Evolutionary conservation across 2,113 vertebrate genomes (phyloP).

Genomic region (Hippocampus zosterae): DNA sequence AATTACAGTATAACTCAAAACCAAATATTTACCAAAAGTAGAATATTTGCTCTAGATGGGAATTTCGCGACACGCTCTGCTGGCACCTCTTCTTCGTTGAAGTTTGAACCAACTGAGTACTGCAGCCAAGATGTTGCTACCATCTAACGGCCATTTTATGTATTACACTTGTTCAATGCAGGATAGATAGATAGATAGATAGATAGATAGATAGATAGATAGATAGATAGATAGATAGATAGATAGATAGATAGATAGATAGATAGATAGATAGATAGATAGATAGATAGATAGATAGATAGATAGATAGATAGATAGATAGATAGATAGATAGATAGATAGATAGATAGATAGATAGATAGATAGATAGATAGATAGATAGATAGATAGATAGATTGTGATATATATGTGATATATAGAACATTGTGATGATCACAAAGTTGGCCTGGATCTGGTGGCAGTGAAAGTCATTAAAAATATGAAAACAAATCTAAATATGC

Average conservation of each 20-base stretch:
- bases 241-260: background rate
- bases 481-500: too few relatives aligned
- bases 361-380: background rate
- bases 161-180: background rate
- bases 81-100: conserved; percentile 1
- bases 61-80: background rate
- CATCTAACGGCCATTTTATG: background rate
- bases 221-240: background rate
- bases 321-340: too few relatives aligned
- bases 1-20: background rate
- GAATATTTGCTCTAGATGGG: background rate
- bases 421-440: too few relatives aligned
- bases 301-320: background rate
- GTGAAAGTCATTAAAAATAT: too few relatives aligned
- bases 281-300: background rate
- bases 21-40: background rate
- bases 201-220: too few relatives aligned
- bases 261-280: background rate
- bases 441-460: too few relatives aligned
- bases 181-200: too few relatives aligned
- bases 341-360: too few relatives aligned
- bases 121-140: background rate
- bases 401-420: too few relatives aligned
- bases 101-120: background rate
- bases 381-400: background rate